Base-by-base conservation (phyloP, 2,797 vertebrate genomes). In the Australoheros facetus region DNA sequence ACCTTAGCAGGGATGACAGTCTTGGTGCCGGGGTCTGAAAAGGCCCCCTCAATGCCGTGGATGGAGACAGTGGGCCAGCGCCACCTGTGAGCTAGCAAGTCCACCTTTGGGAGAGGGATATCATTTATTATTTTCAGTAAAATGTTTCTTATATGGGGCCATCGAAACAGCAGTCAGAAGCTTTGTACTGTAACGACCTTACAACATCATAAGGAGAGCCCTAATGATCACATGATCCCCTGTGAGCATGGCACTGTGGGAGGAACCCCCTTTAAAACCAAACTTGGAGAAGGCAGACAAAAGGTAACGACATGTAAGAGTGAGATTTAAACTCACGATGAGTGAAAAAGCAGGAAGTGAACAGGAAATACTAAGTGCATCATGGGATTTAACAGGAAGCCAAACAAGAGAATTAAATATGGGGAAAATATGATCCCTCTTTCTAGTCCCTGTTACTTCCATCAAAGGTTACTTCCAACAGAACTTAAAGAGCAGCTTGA, bases 1-100 rank as follows among this genome's bases (percentile, higher is more conserved):
- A 98, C 97, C 86, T 96, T 97, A 79, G 96, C 95, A 0, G 98
- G 97, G 69, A 98, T 98, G 56, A 98, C 97, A 0, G 97, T 98
- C 94, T 99, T 99, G 19, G 95, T 91, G 78, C 97, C 97, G 0
- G 94, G 62, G 79, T 95, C 95, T 7, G 96, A 95, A 91, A 97
- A 98, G 0, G 97, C 97, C 0, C 97, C 98, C 85, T 97, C 96
- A 1, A 98, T 97, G 58, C 97, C 97, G 3, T 99, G 97, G 91
- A 99, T 96, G 77, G 96, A 95, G 34, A 99, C 95, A 8, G 96
- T 97, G 3, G 97, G 97, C 73, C 96, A 97, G 60, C 90, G 94
- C 97, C 98, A 99, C 56, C 96, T 88, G 74, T 98, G 96, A 71
- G 96, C 93, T 56, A 99, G 93, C 85, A 99, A 71, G 39, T 98